Base-by-base conservation (phyloP, 2,888 invertebrate genomes). In the Chaitophorus viminalis region DNA sequence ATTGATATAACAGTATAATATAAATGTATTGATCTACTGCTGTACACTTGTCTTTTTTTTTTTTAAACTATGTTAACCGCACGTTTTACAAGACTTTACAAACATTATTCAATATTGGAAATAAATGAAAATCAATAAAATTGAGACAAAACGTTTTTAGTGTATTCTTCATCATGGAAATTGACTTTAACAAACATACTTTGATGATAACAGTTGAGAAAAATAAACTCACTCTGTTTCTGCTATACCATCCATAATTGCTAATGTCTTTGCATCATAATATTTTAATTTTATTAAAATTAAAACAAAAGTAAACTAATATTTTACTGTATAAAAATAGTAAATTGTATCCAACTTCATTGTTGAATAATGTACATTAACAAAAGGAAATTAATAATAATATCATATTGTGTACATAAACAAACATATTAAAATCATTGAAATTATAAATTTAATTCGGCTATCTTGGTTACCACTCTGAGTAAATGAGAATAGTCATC, bases 401-500 rank as follows among this genome's bases (percentile, higher is more conserved):
- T 77, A 77, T 68, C 68, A 77, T 29, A 36, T 46, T 21, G 60
- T 39, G 39, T 39, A 39, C 1, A 9, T 0, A 25, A 29, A 65
- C 36, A 60, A 4, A 25, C 5, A 25, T 60, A 75, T 29, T 60
- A n/a, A 46, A 18, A 75, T 39, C 1, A 36, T 18, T 83, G 3
- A 81, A 31, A 8, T 65, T 70, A 86, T 6, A 87, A 33, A 3
- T 33, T 81, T 74, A 87, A 75, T 87, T 87, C 81, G 9, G 79
- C 74, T 74, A 87, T 87, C 25, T 81, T 74, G 3, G 74, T 87
- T 1, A 87, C 46, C 0, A 81, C 65, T 87, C 31, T 81, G 1
- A 87, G 79, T 81, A 87, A 87, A 87, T 87, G 60, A 29, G 54
- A 74, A 81, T 65, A 87, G 18, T 81, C 87, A 25, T 75, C 52